Percentiles rank a stretch among this genome's conserved stretches.
Conservation (phyloP, 2,113 vertebrate species). For the Glareola pratincola region DNA sequence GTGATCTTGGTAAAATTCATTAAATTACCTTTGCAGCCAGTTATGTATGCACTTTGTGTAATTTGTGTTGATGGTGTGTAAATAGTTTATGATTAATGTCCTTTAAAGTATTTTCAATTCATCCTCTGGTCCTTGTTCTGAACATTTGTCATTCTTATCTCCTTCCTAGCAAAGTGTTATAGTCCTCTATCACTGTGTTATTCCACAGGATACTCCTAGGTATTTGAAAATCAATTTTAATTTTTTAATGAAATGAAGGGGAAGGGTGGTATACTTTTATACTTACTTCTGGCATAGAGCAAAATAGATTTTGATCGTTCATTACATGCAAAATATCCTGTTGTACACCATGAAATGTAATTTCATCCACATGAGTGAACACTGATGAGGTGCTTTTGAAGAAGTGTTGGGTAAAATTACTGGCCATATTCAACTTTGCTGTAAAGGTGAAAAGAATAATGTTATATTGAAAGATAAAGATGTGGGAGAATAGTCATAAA, state of each 20-base stretch:
- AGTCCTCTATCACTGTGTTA: neutral
- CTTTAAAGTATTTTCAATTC: neutral
- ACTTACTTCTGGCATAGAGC: neutral
- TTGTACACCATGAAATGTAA: conserved; percentile 4
- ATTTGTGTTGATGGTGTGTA: neutral
- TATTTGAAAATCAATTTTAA: neutral
- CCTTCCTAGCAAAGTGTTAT: neutral
- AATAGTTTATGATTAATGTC: neutral
- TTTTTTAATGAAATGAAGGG: neutral
- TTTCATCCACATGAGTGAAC: conserved; percentile 39
- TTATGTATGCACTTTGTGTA: neutral
- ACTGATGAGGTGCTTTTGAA: conserved; percentile 20
- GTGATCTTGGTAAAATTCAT: neutral
- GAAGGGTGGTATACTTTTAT: neutral
- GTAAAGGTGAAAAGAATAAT: conserved; percentile 16
- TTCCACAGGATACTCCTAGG: neutral
- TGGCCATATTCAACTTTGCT: neutral
- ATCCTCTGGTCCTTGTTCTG: neutral
- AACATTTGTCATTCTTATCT: neutral
- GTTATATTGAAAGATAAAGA: conserved; percentile 27
- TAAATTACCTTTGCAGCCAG: neutral
- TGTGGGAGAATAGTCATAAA: neutral
- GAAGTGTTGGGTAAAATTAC: conserved; percentile 13
- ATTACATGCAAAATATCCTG: neutral
- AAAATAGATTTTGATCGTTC: conserved; percentile 8